Base-by-base conservation (phyloP, 2,113 vertebrate species). In the Sclerurus mexicanus region DNA sequence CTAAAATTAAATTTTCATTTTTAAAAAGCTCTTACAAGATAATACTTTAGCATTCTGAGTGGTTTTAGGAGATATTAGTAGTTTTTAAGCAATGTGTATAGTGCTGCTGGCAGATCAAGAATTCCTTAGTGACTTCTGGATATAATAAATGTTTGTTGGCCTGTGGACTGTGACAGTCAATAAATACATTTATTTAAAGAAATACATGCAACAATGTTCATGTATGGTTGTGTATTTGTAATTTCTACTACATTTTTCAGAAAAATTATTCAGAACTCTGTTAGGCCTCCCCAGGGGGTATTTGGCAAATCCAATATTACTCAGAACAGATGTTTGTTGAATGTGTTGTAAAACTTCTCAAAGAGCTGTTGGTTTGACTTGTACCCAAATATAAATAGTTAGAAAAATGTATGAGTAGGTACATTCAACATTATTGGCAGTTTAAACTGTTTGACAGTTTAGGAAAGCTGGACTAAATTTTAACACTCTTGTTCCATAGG, bases 261-360 rank as follows among this genome's bases (percentile, higher is more conserved):
- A 66, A 79, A 64, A 90, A n/a, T 35, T 3, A 14, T 89, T 11
- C 6, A 58, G 10, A 74, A 19, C 12, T 81, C 12, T 69, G 0
- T 44, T 49, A 56, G 12, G 9, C 8, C 27, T 72, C 16, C 2
- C 2, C 44, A 22, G 9, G 7, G 2, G 8, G 6, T 2, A 39
- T 73, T 44, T 60, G 31, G 18, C 31, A 89, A 87, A 47, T 89
- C 12, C 7, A 10, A 0, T 59, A 37, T 50, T 75, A 3, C 22
- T 56, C 6, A 28, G 21, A 78, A 68, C 14, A 21, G 12, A 11
- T 23, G 12, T 33, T 64, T 86, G 15, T 79, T 3, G 4, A 50
- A 75, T 19, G 6, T 31, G 5, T 40, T 44, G 7, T 53, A 49
- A 81, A 40, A 40, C 11, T 75, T 84, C 30, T 63, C 35, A 55